phyloP scores from a whole-genome alignment of 2,888 invertebrate species.

The Gryllus longicercus region DNA sequence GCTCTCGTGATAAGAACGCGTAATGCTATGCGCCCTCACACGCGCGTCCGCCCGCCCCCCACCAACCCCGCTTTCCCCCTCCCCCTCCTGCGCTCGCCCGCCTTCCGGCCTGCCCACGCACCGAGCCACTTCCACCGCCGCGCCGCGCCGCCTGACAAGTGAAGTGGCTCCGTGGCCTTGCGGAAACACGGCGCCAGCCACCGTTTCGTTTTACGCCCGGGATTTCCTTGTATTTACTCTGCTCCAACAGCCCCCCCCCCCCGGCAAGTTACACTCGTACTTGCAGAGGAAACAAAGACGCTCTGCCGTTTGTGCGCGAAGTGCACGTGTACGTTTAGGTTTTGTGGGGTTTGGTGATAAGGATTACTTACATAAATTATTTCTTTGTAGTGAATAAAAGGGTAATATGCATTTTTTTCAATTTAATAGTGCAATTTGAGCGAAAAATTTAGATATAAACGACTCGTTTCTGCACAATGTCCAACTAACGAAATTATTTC shows the following conservation, averaged over 20 bases:
- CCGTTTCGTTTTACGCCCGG: slow-evolving; percentile 4
- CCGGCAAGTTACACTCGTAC: too few relatives aligned
- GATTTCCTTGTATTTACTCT: slow-evolving; percentile 3
- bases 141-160: background rate
- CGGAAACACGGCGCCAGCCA: background rate
- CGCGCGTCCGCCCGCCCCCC: slow-evolving; percentile 4
- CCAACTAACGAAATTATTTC: too few relatives aligned
- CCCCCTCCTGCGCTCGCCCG: background rate
- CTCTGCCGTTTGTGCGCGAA: too few relatives aligned
- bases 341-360: too few relatives aligned
- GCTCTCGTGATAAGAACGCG: background rate
- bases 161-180: background rate
- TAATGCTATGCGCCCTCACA: slow-evolving; percentile 17
- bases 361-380: too few relatives aligned
- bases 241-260: background rate
- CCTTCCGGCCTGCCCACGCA: background rate
- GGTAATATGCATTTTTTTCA: too few relatives aligned
- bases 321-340: too few relatives aligned
- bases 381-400: too few relatives aligned
- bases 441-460: too few relatives aligned
- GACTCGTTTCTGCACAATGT: too few relatives aligned
- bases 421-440: too few relatives aligned
- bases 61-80: background rate
- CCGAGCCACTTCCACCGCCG: background rate
- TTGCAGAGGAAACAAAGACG: too few relatives aligned